Conservation (phyloP, 2,113 vertebrate genomes). For the Hemiprocne comata region DNA sequence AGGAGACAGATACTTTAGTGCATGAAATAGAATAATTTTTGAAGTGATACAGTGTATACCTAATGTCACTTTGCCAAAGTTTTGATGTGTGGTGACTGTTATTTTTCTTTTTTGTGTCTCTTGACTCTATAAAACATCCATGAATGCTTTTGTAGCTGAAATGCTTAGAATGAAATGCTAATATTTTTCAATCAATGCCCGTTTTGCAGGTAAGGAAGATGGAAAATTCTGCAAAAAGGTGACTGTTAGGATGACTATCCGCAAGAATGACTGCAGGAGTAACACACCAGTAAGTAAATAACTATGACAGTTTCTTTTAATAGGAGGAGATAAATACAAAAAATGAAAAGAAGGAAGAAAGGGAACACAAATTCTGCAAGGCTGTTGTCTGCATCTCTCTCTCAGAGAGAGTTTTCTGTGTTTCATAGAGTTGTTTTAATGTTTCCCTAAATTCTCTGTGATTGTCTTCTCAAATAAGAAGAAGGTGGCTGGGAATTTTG, state of each 20-base stretch:
- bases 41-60: neutral
- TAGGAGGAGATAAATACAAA: neutral
- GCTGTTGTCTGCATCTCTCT: neutral
- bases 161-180: neutral
- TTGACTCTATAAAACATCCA: neutral
- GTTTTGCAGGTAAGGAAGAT: constrained; percentile 91
- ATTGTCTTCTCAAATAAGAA: neutral
- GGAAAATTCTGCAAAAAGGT: constrained; percentile 98
- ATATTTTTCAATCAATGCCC: constrained; percentile 22
- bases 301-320: neutral
- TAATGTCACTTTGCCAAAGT: neutral
- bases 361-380: neutral
- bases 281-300: constrained; percentile 87
- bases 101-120: neutral
- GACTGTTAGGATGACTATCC: constrained; percentile 97
- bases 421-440: neutral
- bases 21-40: neutral
- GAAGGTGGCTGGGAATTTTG: neutral
- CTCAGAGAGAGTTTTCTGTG: neutral
- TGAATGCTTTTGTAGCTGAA: neutral
- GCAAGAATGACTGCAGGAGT: constrained; percentile 97
- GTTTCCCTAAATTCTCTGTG: neutral
- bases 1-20: neutral
- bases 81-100: neutral
- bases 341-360: neutral